Conservation (phyloP, 2,797 vertebrate species). For the Limnodromus scolopaceus region DNA sequence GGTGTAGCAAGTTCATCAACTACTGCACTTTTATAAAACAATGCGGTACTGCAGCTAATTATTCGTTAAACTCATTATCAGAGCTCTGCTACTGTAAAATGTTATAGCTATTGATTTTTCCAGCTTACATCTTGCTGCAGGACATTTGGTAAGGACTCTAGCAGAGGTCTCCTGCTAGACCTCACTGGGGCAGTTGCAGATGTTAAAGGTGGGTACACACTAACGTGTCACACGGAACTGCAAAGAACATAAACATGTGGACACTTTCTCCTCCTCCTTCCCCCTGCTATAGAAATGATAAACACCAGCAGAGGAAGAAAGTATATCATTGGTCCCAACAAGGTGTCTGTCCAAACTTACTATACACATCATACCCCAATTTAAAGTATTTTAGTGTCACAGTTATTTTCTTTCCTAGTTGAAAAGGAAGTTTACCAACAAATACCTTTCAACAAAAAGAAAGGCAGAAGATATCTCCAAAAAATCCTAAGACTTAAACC, state of each 20-base stretch:
- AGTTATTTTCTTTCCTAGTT: neutral
- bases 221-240: rapidly evolving
- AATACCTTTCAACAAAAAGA: neutral
- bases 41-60: constrained; percentile 1
- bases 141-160: neutral
- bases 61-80: constrained; percentile 32
- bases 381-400: neutral
- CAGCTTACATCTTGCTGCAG: neutral
- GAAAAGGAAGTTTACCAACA: neutral
- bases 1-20: constrained; percentile 22
- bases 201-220: neutral
- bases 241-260: neutral
- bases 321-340: neutral
- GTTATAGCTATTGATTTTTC: neutral
- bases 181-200: neutral
- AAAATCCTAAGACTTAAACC: neutral
- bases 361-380: no score
- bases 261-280: neutral
- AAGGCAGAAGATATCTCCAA: neutral
- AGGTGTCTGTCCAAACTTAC: neutral
- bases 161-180: neutral
- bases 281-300: neutral
- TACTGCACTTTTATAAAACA: neutral
- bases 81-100: neutral
- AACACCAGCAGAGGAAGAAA: neutral